phyloP scores from a whole-genome alignment of 2,113 vertebrate genomes.

The Lonchura striata region DNA sequence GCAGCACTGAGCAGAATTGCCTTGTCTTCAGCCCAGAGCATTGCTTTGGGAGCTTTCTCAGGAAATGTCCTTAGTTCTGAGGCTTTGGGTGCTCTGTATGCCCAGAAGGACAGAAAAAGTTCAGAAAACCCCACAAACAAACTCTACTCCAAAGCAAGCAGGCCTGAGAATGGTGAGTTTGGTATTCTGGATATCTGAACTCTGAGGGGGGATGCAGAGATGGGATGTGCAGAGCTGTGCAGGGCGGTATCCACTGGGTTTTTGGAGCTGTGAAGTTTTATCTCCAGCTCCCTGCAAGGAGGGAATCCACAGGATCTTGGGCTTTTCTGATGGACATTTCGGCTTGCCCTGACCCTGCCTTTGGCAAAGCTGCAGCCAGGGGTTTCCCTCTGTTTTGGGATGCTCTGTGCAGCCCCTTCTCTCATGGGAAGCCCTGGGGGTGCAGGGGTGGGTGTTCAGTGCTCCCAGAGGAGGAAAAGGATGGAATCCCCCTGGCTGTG shows the following conservation, averaged over 20 bases:
- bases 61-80: neutral
- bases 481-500: neutral
- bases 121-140: neutral
- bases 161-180: neutral
- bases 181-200: neutral
- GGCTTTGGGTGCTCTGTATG: neutral
- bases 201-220: neutral
- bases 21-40: neutral
- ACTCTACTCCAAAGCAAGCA: neutral
- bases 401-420: neutral
- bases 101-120: neutral
- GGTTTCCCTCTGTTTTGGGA: neutral
- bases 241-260: neutral
- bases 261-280: neutral
- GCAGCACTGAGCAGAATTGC: neutral
- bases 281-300: neutral
- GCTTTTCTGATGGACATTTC: neutral
- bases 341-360: neutral
- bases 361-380: rapidly evolving
- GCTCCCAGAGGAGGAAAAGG: neutral
- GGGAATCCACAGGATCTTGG: rapidly evolving
- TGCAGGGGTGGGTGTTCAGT: rapidly evolving
- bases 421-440: neutral
- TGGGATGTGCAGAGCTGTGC: neutral
- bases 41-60: neutral